Base-by-base conservation (phyloP, 2,888 invertebrate genomes). In the Luperina nickerlii region DNA sequence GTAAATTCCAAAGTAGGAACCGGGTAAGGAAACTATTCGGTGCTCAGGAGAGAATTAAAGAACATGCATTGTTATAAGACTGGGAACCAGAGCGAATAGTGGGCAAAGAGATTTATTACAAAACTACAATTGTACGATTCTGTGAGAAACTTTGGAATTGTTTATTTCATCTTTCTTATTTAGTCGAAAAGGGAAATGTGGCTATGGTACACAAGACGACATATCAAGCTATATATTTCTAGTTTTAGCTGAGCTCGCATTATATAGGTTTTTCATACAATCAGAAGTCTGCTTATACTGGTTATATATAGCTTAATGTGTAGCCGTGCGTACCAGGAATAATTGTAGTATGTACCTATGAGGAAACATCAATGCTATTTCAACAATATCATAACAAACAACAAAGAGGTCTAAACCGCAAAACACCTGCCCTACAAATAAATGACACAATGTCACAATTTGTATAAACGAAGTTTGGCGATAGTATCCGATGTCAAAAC, bases 11-110 rank as follows among this genome's bases (percentile, higher is more conserved):
- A 75, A 82, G 45, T 73, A 54, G 27, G 54, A 71, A 72, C 72
- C 72, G 60, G 71, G 71, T 62, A 66, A 57, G 42, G 63, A 57
- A 85, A 81, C 45, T 85, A 81, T 88, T 85, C 62, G 57, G 68
- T 27, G 65, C 66, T 62, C 57, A 27, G 51, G 15, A 74, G 57
- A 73, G 62, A 86, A 85, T 85, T 85, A 77, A 81, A 82, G 24
- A 81, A 78, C 70, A 88, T 78, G 77, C 57, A 74, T 62, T 74
- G 60, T 42, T 74, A 51, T n/a, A 70, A 48, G 60, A 45, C 11
- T 42, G 67, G 62, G 69, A 81, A 81, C 60, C 71, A 74, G 54
- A 51, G 68, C 71, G 72, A 74, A 66, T 69, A 60, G 73, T 69
- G 60, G 20, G 5, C 74, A 62, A 57, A 18, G 57, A 79, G n/a